Conservation (phyloP, 2,797 vertebrate species). For the Halcyon chelicuti region DNA sequence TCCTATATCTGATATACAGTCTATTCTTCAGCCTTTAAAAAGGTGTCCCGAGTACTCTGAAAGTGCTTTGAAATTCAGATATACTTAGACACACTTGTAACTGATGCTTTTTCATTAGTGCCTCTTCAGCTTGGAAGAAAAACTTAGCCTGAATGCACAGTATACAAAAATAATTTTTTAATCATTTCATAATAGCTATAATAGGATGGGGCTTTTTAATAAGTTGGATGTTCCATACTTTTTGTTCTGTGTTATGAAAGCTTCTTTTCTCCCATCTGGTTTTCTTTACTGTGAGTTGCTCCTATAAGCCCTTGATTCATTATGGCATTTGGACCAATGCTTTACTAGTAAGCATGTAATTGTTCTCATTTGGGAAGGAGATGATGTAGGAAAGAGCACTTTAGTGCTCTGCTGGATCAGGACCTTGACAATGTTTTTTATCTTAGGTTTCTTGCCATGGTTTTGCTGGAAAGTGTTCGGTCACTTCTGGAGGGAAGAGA, state of each 20-base stretch:
- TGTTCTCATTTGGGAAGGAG: background rate
- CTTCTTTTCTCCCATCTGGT: background rate
- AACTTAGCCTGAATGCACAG: background rate
- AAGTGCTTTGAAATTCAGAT: background rate
- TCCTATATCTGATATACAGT: background rate
- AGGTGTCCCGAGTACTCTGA: background rate
- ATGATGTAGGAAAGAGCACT: background rate
- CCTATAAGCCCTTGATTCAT: background rate
- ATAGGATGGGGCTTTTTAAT: background rate
- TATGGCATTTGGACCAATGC: background rate
- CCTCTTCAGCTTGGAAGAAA: background rate
- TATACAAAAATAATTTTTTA: background rate
- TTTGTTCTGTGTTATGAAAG: background rate
- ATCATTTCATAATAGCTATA: background rate
- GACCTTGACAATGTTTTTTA: background rate
- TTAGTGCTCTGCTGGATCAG: background rate
- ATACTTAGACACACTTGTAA: background rate
- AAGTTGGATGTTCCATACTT: background rate
- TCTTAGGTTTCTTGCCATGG: background rate
- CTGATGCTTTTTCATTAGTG: background rate
- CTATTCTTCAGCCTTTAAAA: background rate
- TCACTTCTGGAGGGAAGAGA: background rate
- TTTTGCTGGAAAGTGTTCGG: background rate
- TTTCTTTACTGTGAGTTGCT: background rate
- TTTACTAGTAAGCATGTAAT: background rate